Percentiles rank a stretch among this genome's conserved stretches.
These are phyloP conservation scores for Lamproptera curius DNA, from an alignment of 2,888 invertebrate genomes.

Conservation along the genomic window DNA sequence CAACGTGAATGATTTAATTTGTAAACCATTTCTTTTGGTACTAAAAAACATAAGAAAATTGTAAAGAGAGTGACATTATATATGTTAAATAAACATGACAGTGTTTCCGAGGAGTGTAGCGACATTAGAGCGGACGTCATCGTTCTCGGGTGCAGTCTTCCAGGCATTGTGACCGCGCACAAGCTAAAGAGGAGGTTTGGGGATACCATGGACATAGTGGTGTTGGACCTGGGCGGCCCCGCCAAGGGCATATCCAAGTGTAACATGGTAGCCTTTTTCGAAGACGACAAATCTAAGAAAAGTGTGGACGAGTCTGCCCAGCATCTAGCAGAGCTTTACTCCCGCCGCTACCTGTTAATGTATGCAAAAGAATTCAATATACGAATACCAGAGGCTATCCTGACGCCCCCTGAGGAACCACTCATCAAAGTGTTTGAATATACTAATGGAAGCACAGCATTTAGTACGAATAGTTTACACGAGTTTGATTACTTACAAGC, in stretches of 20 bases:
- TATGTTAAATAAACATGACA: conserved; percentile 18
- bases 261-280: conserved; percentile 53
- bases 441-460: conserved; percentile 46
- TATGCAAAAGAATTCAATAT: conserved; percentile 53
- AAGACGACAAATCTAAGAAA: conserved; percentile 25
- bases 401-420: conserved; percentile 37
- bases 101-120: not conserved
- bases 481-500: conserved; percentile 54
- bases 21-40: not conserved
- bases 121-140: conserved; percentile 55
- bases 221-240: conserved; percentile 46
- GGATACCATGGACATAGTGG: conserved; percentile 58
- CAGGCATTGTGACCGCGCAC: conserved; percentile 66
- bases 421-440: conserved; percentile 59
- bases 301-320: conserved; percentile 29
- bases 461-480: conserved; percentile 46
- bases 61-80: conserved; percentile 6
- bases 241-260: conserved; percentile 34
- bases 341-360: conserved; percentile 45
- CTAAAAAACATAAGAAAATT: not conserved
- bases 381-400: conserved; percentile 48
- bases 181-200: conserved; percentile 64
- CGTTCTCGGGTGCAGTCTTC: conserved; percentile 62
- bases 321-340: conserved; percentile 40
- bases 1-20: too few relatives aligned